Conservation (phyloP, 1,140 invertebrate genomes). For the Liolophura sinensis region DNA sequence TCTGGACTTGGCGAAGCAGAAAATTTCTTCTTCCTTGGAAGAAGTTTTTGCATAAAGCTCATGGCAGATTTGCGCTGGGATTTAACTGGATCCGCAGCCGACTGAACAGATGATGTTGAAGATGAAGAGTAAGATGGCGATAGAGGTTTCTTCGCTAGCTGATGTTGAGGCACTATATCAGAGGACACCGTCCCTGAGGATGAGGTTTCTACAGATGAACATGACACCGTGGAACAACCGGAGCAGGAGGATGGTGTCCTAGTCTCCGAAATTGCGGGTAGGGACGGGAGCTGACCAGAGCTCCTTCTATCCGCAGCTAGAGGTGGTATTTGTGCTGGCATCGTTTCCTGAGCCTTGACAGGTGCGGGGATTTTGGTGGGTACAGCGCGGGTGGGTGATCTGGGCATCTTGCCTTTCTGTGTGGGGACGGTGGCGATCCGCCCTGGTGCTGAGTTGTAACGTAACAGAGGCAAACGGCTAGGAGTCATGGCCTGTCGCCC, state of each 20-base stretch:
- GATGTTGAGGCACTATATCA: too few species aligned
- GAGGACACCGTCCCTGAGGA: too few species aligned
- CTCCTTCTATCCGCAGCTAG: too few species aligned
- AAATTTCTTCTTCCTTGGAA: constrained; percentile 45
- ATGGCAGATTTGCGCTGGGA: constrained; percentile 24
- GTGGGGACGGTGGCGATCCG: constrained; percentile 47
- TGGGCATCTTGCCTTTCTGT: constrained; percentile 10
- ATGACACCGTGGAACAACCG: constrained; percentile 18
- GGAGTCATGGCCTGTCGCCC: constrained; percentile 26
- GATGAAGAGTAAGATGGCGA: too few species aligned
- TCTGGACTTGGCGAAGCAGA: constrained; percentile 14
- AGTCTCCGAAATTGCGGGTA: constrained; percentile 38
- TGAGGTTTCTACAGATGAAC: too few species aligned
- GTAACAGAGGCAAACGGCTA: constrained; percentile 24
- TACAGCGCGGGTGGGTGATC: too few species aligned
- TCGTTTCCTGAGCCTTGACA: too few species aligned
- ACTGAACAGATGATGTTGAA: too few species aligned
- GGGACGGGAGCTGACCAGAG: constrained; percentile 21
- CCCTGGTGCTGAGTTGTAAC: constrained; percentile 48
- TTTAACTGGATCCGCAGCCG: background rate
- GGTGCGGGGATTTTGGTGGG: too few species aligned
- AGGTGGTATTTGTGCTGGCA: too few species aligned
- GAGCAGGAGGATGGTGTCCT: constrained; percentile 39
- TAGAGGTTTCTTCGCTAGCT: too few species aligned
- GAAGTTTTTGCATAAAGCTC: constrained; percentile 48